These are phyloP conservation scores for Petrocephalus schoutedeni DNA, from an alignment of 2,797 vertebrate species.

Conservation along the genomic window DNA sequence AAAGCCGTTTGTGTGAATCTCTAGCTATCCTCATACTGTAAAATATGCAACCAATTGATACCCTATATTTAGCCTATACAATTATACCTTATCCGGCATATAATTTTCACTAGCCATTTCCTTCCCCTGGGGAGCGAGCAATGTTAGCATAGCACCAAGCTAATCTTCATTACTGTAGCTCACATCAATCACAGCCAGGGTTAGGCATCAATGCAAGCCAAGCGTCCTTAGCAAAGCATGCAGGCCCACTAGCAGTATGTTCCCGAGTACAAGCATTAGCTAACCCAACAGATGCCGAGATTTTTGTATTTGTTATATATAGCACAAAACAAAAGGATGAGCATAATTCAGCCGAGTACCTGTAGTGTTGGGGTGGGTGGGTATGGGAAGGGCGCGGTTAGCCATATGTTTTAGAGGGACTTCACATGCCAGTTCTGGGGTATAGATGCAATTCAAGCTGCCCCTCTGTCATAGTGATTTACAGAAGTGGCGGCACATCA, in stretches of 20 bases:
- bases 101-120: neutral
- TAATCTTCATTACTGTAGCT: slow-evolving; percentile 26
- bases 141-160: slow-evolving; percentile 5
- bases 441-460: neutral
- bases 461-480: neutral
- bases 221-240: slow-evolving; percentile 19
- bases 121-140: neutral
- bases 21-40: neutral
- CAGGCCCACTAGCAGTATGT: neutral
- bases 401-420: neutral
- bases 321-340: neutral
- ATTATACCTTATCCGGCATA: neutral
- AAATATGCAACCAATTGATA: slow-evolving; percentile 4
- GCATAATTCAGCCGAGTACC: neutral
- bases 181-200: slow-evolving; percentile 21
- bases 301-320: neutral
- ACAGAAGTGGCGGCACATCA: neutral
- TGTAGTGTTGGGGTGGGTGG: neutral
- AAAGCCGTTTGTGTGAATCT: neutral
- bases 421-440: neutral
- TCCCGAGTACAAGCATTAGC: neutral
- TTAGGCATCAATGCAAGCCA: slow-evolving; percentile 26
- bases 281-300: neutral
- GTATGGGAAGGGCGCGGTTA: neutral
- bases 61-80: too few relatives aligned